Base-by-base conservation (phyloP, 92 coral and sea anemone genomes). In the Zoanthus sansibaricus region DNA sequence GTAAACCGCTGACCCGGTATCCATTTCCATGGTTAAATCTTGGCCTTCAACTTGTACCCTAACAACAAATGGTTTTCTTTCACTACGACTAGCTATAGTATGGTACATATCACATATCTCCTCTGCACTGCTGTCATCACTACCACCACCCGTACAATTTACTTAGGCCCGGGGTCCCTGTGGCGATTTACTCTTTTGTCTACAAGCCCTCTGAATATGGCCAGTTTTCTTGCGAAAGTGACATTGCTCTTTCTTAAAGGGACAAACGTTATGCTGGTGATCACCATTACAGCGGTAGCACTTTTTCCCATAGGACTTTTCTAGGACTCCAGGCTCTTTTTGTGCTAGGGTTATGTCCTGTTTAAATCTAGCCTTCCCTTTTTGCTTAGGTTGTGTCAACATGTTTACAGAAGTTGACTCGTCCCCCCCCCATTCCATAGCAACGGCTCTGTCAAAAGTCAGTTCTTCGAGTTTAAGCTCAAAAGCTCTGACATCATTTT, bases 381-480 rank as follows among this genome's bases (percentile, higher is more conserved):
- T 49, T 30, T 77, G 78, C 49, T 74, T 75, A 21, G 84, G 42
- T n/a, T 55, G 49, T 70, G 56, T 49, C 76, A 88, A 71, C 52
- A 70, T 86, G 49, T 74, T 74, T 49, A 74, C 78, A 25, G 78
- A 49, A 49, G 17, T 74, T 44, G 52, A 48, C 77, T 86, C 90
- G 25, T 17, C 25, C 71, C 84, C 80, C 70, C 91, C 91, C 46
- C 72, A n/a, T n/a, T n/a, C n/a, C n/a, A n/a, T n/a, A n/a, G 87
- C 86, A 47, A 92, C 92, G 10, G 92, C 92, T 0, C 15, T 73
- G 3, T 92, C 91, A 58, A 92, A 92, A 13, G 95, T 77, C 30
- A 92, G 86, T 61, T 92, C 90, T n/a, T n/a, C n/a, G 59, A 91
- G 72, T 15, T 87, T 90, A 15, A 82, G 91, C 75, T 92, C 90